phyloP scores from a whole-genome alignment of 1,140 invertebrate genomes.

The Bombus polaris region DNA sequence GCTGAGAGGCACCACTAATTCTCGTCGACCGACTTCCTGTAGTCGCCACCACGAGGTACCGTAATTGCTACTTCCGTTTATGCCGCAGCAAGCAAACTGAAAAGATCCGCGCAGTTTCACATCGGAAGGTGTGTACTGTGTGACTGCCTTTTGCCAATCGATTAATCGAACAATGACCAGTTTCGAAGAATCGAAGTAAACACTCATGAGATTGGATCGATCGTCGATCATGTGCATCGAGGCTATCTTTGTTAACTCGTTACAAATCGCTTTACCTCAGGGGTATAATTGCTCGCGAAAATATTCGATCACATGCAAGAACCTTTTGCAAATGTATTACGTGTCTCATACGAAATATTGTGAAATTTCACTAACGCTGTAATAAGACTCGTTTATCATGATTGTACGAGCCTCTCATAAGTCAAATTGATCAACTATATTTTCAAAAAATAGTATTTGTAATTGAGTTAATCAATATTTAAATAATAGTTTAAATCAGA shows the following conservation, averaged over 20 bases:
- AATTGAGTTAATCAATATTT: too few relatives aligned
- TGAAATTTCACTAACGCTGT: background rate
- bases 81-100: constrained; percentile 92
- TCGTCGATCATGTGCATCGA: background rate
- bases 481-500: too few relatives aligned
- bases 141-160: background rate
- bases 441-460: too few relatives aligned
- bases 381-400: background rate
- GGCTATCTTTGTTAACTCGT: background rate
- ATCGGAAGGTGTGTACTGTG: background rate
- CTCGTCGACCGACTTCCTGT: constrained; percentile 87
- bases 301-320: background rate
- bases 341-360: background rate
- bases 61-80: constrained; percentile 90
- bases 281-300: background rate
- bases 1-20: constrained; percentile 89
- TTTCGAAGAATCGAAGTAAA: background rate
- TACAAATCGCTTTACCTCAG: background rate
- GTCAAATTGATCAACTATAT: too few relatives aligned
- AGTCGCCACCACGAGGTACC: constrained; percentile 91
- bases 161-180: background rate
- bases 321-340: too few relatives aligned
- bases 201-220: background rate
- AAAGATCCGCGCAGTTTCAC: constrained; percentile 38
- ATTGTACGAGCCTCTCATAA: too few relatives aligned